Conservation (phyloP, 2,113 vertebrate species). For the Candoia aspera region DNA sequence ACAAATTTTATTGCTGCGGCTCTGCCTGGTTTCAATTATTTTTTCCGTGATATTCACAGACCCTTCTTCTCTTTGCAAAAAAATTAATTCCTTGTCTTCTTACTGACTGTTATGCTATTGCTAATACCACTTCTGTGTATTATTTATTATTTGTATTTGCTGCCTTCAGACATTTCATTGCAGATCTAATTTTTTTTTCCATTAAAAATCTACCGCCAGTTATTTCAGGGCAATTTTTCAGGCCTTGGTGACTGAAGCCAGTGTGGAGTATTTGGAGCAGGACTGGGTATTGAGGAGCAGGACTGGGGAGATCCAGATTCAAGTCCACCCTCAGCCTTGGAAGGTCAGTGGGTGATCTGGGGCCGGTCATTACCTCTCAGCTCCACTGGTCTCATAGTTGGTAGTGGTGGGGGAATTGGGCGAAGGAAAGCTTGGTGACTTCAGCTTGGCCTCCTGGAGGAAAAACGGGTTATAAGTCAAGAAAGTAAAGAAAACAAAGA, state of each 20-base stretch:
- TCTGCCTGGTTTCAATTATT: slow-evolving; percentile 64
- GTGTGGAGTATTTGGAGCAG: not conserved
- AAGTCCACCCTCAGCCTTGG: not conserved
- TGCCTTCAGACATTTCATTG: slow-evolving; percentile 11
- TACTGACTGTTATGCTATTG: slow-evolving; percentile 40
- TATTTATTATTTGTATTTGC: slow-evolving; percentile 18
- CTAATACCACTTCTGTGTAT: not conserved
- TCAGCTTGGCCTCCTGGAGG: not conserved
- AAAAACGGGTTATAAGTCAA: not conserved
- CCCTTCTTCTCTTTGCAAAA: slow-evolving; percentile 48
- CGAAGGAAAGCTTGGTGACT: not conserved
- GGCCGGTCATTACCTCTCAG: not conserved
- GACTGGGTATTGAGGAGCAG: too few species aligned
- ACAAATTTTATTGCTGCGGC: slow-evolving; percentile 62
- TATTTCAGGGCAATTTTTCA: slow-evolving; percentile 41
- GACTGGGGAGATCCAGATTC: not conserved
- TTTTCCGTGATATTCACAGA: slow-evolving; percentile 58
- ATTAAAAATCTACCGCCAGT: slow-evolving; percentile 53
- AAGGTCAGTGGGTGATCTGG: not conserved
- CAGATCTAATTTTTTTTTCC: slow-evolving; percentile 50
- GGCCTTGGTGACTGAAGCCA: not conserved
- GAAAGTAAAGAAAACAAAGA: not conserved
- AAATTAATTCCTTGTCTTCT: slow-evolving; percentile 54
- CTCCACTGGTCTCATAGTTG: not conserved
- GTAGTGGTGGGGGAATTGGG: not conserved